phyloP scores from a whole-genome alignment of 2,888 invertebrate species.

The Gerris lacustris region DNA sequence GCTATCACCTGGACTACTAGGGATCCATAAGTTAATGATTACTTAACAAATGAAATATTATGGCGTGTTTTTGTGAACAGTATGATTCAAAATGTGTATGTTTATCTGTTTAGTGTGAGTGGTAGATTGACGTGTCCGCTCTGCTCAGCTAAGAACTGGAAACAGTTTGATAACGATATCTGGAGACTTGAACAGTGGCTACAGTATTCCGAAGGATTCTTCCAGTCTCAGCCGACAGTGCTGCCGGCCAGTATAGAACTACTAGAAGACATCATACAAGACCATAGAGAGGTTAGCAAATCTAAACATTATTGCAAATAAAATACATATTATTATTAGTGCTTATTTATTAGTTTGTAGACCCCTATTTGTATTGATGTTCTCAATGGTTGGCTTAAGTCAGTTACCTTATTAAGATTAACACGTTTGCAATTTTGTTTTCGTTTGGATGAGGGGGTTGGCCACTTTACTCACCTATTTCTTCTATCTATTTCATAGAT shows the following conservation, averaged over 20 bases:
- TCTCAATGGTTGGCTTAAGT: too few relatives aligned
- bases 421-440: too few relatives aligned
- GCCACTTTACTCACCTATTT: too few relatives aligned
- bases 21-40: too few relatives aligned
- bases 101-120: constrained; percentile 46
- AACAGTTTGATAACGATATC: constrained; percentile 76
- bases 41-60: too few relatives aligned
- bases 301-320: background rate
- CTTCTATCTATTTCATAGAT: too few relatives aligned
- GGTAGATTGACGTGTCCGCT: constrained; percentile 72
- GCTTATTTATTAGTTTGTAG: background rate
- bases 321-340: background rate
- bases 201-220: constrained; percentile 70
- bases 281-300: constrained; percentile 43
- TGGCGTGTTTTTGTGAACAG: too few relatives aligned
- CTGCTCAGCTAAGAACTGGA: constrained; percentile 77
- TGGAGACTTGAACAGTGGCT: constrained; percentile 87
- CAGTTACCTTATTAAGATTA: too few relatives aligned
- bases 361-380: too few relatives aligned
- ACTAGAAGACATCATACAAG: constrained; percentile 72
- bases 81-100: too few relatives aligned
- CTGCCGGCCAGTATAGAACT: constrained; percentile 61
- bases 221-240: constrained; percentile 50
- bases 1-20: too few relatives aligned
- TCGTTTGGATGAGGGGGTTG: too few relatives aligned